These are phyloP conservation scores for Odiellus spinosus DNA, from an alignment of 2,888 invertebrate species.

Conservation along the genomic window DNA sequence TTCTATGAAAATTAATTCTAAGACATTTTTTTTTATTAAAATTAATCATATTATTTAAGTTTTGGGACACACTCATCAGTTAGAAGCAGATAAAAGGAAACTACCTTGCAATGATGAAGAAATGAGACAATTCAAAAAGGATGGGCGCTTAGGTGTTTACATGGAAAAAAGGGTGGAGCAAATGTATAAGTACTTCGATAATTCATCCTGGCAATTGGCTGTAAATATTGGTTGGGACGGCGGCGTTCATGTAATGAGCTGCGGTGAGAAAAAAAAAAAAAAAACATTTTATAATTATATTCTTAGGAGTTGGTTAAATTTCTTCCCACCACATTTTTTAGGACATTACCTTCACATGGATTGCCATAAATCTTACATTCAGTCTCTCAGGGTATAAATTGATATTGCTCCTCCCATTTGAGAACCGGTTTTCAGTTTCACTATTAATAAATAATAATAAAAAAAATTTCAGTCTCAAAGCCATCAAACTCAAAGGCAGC, in stretches of 20 bases:
- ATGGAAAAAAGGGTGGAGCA: slow-evolving; percentile 61
- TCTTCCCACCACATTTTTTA: no score
- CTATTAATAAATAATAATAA: not conserved
- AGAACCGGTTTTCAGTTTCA: not conserved
- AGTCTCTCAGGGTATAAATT: slow-evolving; percentile 47
- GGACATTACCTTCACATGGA: slow-evolving; percentile 88
- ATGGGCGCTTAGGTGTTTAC: slow-evolving; percentile 35
- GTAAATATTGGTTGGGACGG: slow-evolving; percentile 74
- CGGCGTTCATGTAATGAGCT: slow-evolving; percentile 83
- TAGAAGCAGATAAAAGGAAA: slow-evolving; percentile 36
- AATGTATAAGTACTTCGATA: slow-evolving; percentile 50
- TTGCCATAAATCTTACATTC: slow-evolving; percentile 79
- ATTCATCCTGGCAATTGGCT: slow-evolving; percentile 56
- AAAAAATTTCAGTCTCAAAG: slow-evolving; percentile 8
- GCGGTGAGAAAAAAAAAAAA: no score
- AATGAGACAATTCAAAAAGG: slow-evolving; percentile 37
- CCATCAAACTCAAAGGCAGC: slow-evolving; percentile 42
- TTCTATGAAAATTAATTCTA: not conserved
- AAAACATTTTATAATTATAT: no score
- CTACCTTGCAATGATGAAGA: slow-evolving; percentile 51
- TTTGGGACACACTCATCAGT: slow-evolving; percentile 50
- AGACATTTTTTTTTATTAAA: no score
- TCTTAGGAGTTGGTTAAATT: no score
- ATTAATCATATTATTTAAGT: slow-evolving; percentile 29
- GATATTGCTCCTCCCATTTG: not conserved